phyloP scores from a whole-genome alignment of 2,888 invertebrate genomes.

The Monoplex corrugatus region DNA sequence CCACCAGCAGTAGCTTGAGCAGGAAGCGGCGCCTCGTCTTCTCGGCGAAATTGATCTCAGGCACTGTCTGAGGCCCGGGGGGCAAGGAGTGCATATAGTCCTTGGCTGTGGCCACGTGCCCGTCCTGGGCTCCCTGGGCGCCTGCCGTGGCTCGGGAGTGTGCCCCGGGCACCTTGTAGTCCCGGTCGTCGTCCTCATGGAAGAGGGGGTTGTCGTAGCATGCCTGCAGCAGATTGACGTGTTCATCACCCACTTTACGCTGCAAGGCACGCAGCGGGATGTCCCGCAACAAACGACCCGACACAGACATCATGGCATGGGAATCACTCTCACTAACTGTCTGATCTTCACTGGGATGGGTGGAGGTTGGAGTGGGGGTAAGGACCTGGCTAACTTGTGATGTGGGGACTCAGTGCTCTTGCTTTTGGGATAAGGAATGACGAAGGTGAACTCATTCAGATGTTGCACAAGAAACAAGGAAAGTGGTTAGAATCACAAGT shows the following conservation, averaged over 20 bases:
- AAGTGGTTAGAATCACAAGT: too few relatives aligned
- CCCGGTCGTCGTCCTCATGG: constrained; percentile 64
- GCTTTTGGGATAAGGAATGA: not conserved
- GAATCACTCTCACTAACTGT: not conserved
- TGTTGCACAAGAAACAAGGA: not conserved
- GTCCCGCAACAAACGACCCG: constrained; percentile 55
- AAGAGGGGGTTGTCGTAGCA: constrained; percentile 77
- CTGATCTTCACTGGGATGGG: not conserved
- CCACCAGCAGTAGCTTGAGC: constrained; percentile 50
- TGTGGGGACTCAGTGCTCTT: not conserved
- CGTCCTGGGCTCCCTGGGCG: not conserved
- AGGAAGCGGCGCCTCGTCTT: constrained; percentile 53
- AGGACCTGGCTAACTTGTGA: not conserved
- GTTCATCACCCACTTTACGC: constrained; percentile 66
- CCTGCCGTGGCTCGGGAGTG: not conserved
- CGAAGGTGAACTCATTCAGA: not conserved
- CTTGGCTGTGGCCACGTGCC: constrained; percentile 53
- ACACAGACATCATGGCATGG: constrained; percentile 32
- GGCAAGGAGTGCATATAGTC: constrained; percentile 62
- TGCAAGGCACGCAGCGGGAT: constrained; percentile 62
- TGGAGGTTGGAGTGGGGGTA: not conserved
- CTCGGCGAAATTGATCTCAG: constrained; percentile 55
- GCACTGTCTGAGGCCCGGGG: constrained; percentile 31
- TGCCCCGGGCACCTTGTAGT: constrained; percentile 36
- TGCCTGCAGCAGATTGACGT: constrained; percentile 75